Evolutionary conservation across 2,113 vertebrate species (phyloP), one percentile per base, ranked within the genome.

Genomic region (Pitta sordida): DNA sequence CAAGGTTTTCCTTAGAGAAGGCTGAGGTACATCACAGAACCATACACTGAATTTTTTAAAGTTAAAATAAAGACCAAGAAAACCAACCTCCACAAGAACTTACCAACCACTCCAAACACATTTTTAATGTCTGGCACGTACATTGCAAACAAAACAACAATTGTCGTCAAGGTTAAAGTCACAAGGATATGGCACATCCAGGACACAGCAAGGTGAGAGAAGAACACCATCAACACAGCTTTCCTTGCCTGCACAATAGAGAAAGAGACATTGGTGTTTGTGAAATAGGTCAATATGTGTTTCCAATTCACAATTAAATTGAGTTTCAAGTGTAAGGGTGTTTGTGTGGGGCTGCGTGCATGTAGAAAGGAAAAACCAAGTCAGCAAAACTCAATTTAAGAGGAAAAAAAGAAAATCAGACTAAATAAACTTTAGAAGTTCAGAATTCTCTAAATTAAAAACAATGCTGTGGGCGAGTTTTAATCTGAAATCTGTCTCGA

Each of bases 51-150:
- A 13, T 36, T 68, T 75, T 36, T 43, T 24, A 5, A 74, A 88
- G 15, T 37, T 67, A 19, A 73, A 34, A 18, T 10, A 13, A 76
- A 48, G 58, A 1, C 6, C 68, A 67, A 39, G n/a, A 15, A 75
- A 53, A 39, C 29, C n/a, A 62, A 36, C 5, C 16, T 53, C 15
- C 6, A 52, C 63, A 88, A 89, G 10, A 85, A 98, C 99, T 97
- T 97, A 99, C 99, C 99, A 63, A 99, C 97, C 9, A 99, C 91
- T 96, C 99, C 99, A 96, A 99, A 99, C 5, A 99, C 95, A 43
- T 98, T 98, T 85, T 97, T 98, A 92, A 99, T 99, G 97, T 99
- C 98, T 27, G 99, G 99, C 82, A 99, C 98, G 15, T 98, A 99
- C 93, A 99, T 97, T 34, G 99, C 98, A 78, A 99, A 94, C 85